Evolutionary conservation across 2,113 vertebrate genomes (phyloP).

Genomic region (Phylloscopus whistleri): DNA sequence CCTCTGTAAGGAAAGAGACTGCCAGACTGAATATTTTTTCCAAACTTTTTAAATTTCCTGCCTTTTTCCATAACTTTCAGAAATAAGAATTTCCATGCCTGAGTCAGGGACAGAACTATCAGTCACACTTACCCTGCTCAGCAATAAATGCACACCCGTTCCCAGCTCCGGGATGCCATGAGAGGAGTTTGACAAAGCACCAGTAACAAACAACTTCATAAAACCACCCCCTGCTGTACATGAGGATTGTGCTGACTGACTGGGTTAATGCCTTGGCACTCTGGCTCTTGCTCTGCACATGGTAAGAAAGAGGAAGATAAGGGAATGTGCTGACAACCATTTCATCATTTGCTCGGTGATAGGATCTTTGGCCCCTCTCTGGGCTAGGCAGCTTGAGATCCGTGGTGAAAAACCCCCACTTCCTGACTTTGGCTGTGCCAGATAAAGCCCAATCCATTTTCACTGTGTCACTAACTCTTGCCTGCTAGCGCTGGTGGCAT

Average conservation of each 20-base stretch:
- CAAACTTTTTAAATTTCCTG: background rate
- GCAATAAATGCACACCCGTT: background rate
- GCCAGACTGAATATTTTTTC: background rate
- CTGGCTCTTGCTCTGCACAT: background rate
- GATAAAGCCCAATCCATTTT: background rate
- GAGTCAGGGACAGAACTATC: background rate
- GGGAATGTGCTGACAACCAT: background rate
- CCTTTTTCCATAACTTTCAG: background rate
- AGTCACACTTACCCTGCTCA: background rate
- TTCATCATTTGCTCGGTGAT: background rate
- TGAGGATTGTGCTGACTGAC: background rate
- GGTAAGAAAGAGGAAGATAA: background rate
- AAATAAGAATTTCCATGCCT: background rate
- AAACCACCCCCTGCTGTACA: rapidly evolving
- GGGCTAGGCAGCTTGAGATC: background rate
- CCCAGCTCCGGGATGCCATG: rapidly evolving
- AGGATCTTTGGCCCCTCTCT: slow-evolving; percentile 1
- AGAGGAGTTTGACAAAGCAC: background rate
- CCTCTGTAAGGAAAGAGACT: background rate
- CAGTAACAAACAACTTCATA: background rate
- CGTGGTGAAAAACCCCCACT: background rate
- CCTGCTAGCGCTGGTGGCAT: rapidly evolving
- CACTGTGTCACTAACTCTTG: background rate
- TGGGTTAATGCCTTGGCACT: background rate
- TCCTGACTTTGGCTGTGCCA: background rate